Evolutionary conservation across 2,888 invertebrate species (phyloP).

Genomic region (Coenonympha arcania): DNA sequence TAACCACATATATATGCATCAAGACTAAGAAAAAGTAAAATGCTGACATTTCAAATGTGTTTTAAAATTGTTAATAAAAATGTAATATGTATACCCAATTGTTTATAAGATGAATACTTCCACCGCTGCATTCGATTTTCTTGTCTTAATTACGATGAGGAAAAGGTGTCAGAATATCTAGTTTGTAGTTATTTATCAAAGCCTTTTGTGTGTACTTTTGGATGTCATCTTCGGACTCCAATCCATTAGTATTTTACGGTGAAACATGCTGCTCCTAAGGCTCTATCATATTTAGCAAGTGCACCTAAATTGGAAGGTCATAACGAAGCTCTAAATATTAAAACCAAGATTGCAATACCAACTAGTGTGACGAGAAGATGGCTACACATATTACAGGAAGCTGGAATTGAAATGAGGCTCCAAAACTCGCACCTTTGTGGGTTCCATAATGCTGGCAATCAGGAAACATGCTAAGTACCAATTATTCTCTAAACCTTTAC

Average conservation of each 20-base stretch:
- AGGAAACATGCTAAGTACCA: conserved; percentile 1
- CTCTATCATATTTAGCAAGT: neutral
- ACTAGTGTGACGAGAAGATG: neutral
- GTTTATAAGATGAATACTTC: neutral
- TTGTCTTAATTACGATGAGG: neutral
- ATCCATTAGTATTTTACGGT: neutral
- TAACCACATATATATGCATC: neutral
- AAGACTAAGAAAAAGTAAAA: neutral
- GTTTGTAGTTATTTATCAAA: neutral
- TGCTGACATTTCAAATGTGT: neutral
- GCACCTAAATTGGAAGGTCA: neutral
- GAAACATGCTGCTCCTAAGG: conserved; percentile 1
- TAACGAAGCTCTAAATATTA: neutral
- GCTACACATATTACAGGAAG: neutral
- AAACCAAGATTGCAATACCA: conserved; percentile 6
- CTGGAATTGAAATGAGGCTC: neutral
- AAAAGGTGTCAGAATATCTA: too few relatives aligned
- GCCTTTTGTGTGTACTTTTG: neutral
- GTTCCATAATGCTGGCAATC: neutral
- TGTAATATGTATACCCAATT: neutral
- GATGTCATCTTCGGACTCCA: neutral
- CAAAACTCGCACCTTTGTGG: neutral
- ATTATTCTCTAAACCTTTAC: neutral
- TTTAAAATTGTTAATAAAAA: neutral
- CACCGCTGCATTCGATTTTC: neutral